These are phyloP conservation scores for Xylota segnis DNA, from an alignment of 2,888 invertebrate species.

Conservation along the genomic window DNA sequence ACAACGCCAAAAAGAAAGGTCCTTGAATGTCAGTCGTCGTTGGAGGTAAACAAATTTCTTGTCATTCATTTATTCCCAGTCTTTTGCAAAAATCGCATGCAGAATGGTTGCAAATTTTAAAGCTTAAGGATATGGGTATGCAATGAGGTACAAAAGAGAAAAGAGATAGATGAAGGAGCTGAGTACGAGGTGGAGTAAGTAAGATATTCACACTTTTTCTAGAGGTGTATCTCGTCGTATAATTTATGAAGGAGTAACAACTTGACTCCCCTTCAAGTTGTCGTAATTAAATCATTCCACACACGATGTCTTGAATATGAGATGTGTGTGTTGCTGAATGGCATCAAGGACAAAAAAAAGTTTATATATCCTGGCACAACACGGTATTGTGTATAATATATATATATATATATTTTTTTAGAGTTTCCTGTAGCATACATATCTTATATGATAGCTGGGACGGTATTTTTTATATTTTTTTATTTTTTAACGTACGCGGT, in stretches of 20 bases:
- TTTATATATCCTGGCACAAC: conserved; percentile 25
- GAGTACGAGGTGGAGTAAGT: background rate
- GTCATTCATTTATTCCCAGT: conserved; percentile 33
- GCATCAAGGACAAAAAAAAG: conserved; percentile 32
- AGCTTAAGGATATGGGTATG: conserved; percentile 31
- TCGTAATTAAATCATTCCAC: conserved; percentile 68
- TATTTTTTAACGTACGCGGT: conserved; percentile 35
- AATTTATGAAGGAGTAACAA: conserved; percentile 64
- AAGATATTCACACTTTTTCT: conserved; percentile 17
- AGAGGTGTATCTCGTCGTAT: conserved; percentile 38
- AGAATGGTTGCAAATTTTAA: conserved; percentile 61
- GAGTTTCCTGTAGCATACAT: conserved; percentile 19
- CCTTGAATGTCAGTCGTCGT: conserved; percentile 7
- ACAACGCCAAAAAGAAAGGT: background rate
- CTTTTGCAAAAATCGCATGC: conserved; percentile 31
- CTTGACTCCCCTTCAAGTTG: conserved; percentile 58
- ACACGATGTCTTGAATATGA: conserved; percentile 37
- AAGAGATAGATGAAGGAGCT: background rate
- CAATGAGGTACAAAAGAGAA: conserved; percentile 12
- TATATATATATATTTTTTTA: conserved; percentile 48
- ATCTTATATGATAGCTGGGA: conserved; percentile 23
- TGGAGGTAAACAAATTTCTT: conserved; percentile 56
- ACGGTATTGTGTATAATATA: conserved; percentile 40
- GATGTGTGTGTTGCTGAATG: conserved; percentile 5
- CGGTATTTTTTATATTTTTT: too few relatives aligned